phyloP scores from a whole-genome alignment of 2,888 invertebrate genomes.

The Dyspetes luteomarginatus region DNA sequence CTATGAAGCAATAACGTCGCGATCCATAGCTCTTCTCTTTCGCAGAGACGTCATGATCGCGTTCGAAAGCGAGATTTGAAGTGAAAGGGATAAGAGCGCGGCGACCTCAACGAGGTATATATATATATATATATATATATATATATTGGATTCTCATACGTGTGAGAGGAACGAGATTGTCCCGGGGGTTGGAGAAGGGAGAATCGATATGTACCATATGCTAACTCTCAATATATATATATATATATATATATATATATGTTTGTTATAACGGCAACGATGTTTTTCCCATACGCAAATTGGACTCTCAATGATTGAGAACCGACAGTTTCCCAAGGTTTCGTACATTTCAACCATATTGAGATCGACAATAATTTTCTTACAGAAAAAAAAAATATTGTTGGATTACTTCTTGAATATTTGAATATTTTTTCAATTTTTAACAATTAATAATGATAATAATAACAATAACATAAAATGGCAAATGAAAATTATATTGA shows the following conservation, averaged over 20 bases:
- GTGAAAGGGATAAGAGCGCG: slow-evolving; percentile 67
- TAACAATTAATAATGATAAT: no score
- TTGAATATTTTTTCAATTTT: no score
- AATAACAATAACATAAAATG: no score
- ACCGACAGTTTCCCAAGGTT: neutral
- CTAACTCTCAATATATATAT: no score
- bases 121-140: neutral
- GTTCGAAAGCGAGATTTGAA: slow-evolving; percentile 66
- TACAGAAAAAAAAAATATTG: no score
- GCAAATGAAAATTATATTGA: no score
- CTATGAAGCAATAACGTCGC: no score
- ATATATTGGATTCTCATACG: slow-evolving; percentile 3
- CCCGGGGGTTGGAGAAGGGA: neutral
- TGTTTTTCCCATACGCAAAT: slow-evolving; percentile 1
- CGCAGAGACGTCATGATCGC: slow-evolving; percentile 11
- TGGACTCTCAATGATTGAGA: neutral
- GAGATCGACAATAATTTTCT: no score
- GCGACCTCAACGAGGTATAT: slow-evolving; percentile 39
- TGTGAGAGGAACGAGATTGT: neutral
- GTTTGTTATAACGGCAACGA: neutral
- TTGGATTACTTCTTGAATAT: no score
- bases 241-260: neutral
- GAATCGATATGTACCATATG: no score
- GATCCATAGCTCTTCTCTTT: no score
- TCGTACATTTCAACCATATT: no score